Evolutionary conservation across 2,888 invertebrate genomes (phyloP).

Genomic region (Nomada goodeniana): DNA sequence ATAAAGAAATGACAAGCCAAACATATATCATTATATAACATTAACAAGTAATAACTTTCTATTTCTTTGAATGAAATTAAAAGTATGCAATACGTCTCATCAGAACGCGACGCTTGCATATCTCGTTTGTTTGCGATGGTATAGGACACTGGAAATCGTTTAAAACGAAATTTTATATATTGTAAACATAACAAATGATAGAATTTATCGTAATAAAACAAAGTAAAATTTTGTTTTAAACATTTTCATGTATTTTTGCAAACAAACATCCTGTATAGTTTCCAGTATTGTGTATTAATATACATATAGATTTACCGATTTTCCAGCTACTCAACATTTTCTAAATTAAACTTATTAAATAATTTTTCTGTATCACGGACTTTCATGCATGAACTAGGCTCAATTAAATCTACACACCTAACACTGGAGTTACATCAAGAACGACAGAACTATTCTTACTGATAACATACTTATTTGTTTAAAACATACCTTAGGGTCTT

Average conservation of each 20-base stretch:
- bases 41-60: no score
- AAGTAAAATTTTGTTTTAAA: no score
- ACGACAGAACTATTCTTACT: neutral
- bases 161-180: no score
- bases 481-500: constrained; percentile 76
- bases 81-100: no score
- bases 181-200: no score
- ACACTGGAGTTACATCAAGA: neutral
- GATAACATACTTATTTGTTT: constrained; percentile 4
- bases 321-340: constrained; percentile 1
- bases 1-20: neutral
- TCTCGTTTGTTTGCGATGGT: no score
- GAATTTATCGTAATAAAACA: no score
- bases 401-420: neutral
- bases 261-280: neutral
- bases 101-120: no score
- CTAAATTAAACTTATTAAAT: neutral
- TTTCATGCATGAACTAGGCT: constrained; percentile 24
- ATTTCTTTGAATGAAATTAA: no score
- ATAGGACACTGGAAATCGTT: no score
- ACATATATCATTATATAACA: no score
- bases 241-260: no score
- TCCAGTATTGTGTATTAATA: neutral
- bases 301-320: neutral
- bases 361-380: neutral